Percentiles rank a stretch among this genome's conserved stretches.
phyloP scores from a whole-genome alignment of 2,797 vertebrate species.

The Chloroceryle amazona region DNA sequence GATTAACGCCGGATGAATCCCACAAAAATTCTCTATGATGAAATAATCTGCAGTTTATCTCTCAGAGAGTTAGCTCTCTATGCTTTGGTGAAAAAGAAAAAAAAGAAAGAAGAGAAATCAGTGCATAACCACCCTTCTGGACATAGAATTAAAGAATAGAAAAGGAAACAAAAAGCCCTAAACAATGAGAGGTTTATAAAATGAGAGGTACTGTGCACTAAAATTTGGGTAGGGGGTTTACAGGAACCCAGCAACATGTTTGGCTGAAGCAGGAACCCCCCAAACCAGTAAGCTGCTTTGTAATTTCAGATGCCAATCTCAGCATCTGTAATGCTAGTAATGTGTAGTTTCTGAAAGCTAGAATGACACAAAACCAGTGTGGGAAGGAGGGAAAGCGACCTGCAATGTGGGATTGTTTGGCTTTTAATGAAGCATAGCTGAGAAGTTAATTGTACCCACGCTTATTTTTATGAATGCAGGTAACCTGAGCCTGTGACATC shows the following conservation, averaged over 20 bases:
- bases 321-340: background rate
- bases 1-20: background rate
- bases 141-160: background rate
- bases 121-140: background rate
- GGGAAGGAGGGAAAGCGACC: constrained; percentile 30
- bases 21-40: background rate
- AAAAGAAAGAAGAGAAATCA: background rate
- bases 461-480: background rate
- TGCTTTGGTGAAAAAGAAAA: background rate
- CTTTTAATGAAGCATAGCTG: background rate
- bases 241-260: background rate
- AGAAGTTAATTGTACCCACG: background rate
- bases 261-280: background rate
- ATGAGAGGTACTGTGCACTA: background rate
- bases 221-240: background rate
- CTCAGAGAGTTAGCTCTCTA: background rate
- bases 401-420: background rate
- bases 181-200: background rate
- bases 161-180: background rate
- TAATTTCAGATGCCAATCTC: background rate
- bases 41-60: background rate
- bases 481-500: constrained; percentile 35
- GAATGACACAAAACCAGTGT: constrained; percentile 26
- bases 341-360: background rate
- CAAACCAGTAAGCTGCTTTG: background rate